Percentiles rank a stretch among this genome's conserved stretches.
phyloP scores from a whole-genome alignment of 23 tunicate genomes.

The Halocynthia aurantium region DNA sequence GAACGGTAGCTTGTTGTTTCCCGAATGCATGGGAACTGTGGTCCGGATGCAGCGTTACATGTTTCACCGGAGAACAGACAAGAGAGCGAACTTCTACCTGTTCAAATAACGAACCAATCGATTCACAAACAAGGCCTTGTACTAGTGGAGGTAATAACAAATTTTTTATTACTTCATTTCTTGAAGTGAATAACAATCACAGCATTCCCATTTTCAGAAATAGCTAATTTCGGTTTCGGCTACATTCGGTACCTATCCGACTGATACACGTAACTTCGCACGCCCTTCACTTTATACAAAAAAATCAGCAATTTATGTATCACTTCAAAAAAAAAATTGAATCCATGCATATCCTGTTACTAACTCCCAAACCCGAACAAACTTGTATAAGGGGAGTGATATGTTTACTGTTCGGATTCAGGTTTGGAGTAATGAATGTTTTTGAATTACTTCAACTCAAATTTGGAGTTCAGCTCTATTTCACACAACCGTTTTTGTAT shows the following conservation, averaged over 20 bases:
- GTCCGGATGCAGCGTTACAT: conserved; percentile 57
- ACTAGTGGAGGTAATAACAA: conserved; percentile 67
- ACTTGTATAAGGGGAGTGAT: too few relatives aligned
- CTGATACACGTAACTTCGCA: too few relatives aligned
- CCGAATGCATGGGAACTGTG: conserved; percentile 45
- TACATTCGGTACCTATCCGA: too few relatives aligned
- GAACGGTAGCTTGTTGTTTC: conserved; percentile 35
- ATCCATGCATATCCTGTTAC: background rate
- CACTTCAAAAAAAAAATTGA: background rate
- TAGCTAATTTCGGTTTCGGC: too few relatives aligned
- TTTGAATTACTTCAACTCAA: too few relatives aligned
- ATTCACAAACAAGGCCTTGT: conserved; percentile 44
- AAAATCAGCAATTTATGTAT: too few relatives aligned
- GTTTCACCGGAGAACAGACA: conserved; percentile 38
- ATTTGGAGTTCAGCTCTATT: too few relatives aligned
- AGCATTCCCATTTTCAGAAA: background rate
- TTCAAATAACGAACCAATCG: conserved; percentile 38
- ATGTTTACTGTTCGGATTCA: too few relatives aligned
- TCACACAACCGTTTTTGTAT: too few relatives aligned
- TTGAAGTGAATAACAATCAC: background rate
- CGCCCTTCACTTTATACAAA: too few relatives aligned
- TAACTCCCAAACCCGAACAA: too few relatives aligned
- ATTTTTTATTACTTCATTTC: background rate
- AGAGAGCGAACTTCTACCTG: conserved; percentile 44
- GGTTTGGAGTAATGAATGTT: too few relatives aligned